A percentile compares a stretch with the other conserved stretches of the same genome.
Conservation (phyloP, 1,140 invertebrate species). For the Aphaenogaster floridana region DNA sequence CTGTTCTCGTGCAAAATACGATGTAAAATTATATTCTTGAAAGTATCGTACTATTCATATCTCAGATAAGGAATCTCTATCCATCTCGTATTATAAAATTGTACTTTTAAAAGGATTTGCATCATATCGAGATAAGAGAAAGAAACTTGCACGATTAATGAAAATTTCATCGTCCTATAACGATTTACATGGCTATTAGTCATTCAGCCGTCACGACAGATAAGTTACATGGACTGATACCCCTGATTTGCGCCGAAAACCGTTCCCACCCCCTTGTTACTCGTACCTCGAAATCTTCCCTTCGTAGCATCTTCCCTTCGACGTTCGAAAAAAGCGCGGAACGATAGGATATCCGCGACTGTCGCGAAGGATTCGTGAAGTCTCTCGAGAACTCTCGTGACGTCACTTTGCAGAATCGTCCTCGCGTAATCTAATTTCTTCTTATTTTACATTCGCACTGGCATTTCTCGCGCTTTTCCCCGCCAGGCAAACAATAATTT, state of each 20-base stretch:
- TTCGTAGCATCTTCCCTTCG: not conserved
- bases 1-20: conserved; percentile 9
- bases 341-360: conserved; percentile 26
- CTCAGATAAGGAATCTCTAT: not conserved
- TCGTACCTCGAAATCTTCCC: not conserved
- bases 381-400: conserved; percentile 9
- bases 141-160: not conserved
- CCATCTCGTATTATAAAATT: not conserved
- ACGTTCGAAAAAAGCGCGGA: conserved; percentile 16
- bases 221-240: not conserved
- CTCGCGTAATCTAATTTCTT: conserved; percentile 65
- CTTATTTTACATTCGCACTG: conserved; percentile 39
- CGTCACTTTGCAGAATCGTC: conserved; percentile 49
- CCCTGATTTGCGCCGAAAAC: not conserved
- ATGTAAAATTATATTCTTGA: conserved; percentile 20
- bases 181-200: not conserved
- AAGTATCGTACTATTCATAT: not conserved
- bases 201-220: not conserved
- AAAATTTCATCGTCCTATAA: not conserved
- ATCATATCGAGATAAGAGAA: not conserved
- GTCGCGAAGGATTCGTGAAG: not conserved
- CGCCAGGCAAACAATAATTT: conserved; percentile 71
- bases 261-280: not conserved
- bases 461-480: conserved; percentile 19
- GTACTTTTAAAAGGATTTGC: not conserved